Evolutionary conservation across 2,888 invertebrate genomes (phyloP).

Genomic region (Anoncus sp.): DNA sequence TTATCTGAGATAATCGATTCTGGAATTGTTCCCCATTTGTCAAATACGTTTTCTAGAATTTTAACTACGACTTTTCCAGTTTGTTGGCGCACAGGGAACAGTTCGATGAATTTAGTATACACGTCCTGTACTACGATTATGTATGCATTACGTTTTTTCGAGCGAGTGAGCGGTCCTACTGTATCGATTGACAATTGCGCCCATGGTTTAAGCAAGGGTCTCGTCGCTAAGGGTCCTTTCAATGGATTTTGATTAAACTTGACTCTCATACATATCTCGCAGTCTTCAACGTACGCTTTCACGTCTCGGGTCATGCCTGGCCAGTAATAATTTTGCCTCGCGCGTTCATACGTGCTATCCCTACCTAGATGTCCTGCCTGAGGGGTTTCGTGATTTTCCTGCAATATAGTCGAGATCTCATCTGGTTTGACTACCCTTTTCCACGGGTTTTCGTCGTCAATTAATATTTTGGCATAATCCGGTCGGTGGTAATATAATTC

Average conservation of each 20-base stretch:
- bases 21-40: conserved; percentile 35
- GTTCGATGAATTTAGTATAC: conserved; percentile 45
- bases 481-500: neutral
- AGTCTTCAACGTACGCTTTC: conserved; percentile 23
- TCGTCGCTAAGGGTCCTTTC: conserved; percentile 4
- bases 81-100: conserved; percentile 28
- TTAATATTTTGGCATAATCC: neutral
- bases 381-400: no score
- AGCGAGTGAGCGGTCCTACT: conserved; percentile 8
- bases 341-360: conserved; percentile 42
- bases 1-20: conserved; percentile 43
- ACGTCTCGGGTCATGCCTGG: conserved; percentile 2
- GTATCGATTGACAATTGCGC: no score
- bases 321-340: conserved; percentile 43
- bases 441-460: no score
- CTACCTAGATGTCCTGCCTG: no score
- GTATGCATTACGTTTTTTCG: neutral
- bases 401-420: conserved; percentile 6
- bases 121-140: conserved; percentile 36
- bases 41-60: conserved; percentile 30
- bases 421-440: neutral
- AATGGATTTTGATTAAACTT: conserved; percentile 47
- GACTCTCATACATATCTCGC: conserved; percentile 36
- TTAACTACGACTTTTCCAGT: conserved; percentile 37
- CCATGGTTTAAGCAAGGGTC: conserved; percentile 47